Evolutionary conservation across 2,888 invertebrate species (phyloP), one percentile per base, ranked within the genome.

Genomic region (Cepaea hortensis): DNA sequence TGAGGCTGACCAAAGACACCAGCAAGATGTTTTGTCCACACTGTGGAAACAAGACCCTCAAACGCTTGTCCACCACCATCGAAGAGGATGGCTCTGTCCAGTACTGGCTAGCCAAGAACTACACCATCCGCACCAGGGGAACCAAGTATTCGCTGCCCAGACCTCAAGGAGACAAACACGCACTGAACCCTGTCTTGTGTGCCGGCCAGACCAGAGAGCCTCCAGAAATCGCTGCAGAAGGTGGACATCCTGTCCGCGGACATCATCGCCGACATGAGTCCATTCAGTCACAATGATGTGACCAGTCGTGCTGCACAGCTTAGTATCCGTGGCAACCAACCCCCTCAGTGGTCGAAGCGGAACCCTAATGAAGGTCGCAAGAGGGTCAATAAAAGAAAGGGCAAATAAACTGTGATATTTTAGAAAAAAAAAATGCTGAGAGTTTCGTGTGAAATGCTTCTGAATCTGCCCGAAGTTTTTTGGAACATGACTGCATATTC

Each of bases 21-120:
- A 97, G 97, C 0, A 98, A 97, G 95, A 94, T 96, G 61, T 99
- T 99, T 94, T 99, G 99, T 94, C 98, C 98, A 0, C 96, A 97
- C 93, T 99, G 99, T 95, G 99, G 99, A 15, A 97, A 99, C 94
- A 96, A 97, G 92, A 98, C 98, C 0, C 95, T 99, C 73, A 98
- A 98, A 94, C 97, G 97, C 94, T 98, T 99, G 3, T 96, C 97
- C 0, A 97, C 98, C 0, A 97, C 97, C 81, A 95, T 98, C 73
- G 97, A 98, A 93, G 97, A 97, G 89, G 96, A 98, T 89, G 95
- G 95, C 61, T 91, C 91, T 7, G 90, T 94, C 3, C 88, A 91
- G 46, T 94, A 94, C 90, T 93, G 91, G 90, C 89, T 94, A 81
- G 93, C 93, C 3, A 88, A 90, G 61, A 90, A 92, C 50, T 91